Base-by-base conservation (phyloP, 2,797 vertebrate genomes). In the Sebastes oblongus region DNA sequence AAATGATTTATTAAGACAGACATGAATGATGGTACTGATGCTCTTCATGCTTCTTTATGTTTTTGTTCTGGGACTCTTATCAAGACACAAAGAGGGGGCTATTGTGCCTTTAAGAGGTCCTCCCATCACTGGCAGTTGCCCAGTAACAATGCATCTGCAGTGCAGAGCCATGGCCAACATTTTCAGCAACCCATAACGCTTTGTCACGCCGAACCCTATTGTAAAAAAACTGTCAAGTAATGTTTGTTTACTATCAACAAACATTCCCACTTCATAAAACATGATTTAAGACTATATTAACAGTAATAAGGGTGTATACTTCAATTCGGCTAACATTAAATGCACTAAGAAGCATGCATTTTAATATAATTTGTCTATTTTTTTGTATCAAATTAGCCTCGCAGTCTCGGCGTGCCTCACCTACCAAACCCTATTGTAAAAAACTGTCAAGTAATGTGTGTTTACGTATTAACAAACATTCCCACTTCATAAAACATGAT, bases 121-220 rank as follows among this genome's bases (percentile, higher is more conserved):
- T 88, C 76, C 89, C 88, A 87, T 85, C 29, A 16, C 54, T 83
- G 79, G 79, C 82, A 77, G 81, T 83, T 81, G 87, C 92, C 87
- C 92, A 89, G 90, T 88, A 89, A 93, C 92, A 83, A 91, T 81
- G 86, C 88, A 89, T 93, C 95, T 92, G 95, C 95, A 95, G 80
- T 96, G 95, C 94, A 94, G 92, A 79, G 78, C 83, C 83, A 83
- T 74, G 74, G 88, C 82, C 82, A 82, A 67, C 88, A 56, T 83
- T 77, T 83, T 77, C 58, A 82, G 59, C 81, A 55, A 55, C 12
- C 27, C 29, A 75, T 34, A 79, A 66, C 58, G 66, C 70, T 72
- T 65, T 54, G 66, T 74, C 74, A 61, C 34, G 16, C 36, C 29
- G 4, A 18, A 65, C 20, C 0, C 22, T 5, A 3, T 9, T 2